Conservation (phyloP, 2,888 invertebrate species). For the Ophion costatus region DNA sequence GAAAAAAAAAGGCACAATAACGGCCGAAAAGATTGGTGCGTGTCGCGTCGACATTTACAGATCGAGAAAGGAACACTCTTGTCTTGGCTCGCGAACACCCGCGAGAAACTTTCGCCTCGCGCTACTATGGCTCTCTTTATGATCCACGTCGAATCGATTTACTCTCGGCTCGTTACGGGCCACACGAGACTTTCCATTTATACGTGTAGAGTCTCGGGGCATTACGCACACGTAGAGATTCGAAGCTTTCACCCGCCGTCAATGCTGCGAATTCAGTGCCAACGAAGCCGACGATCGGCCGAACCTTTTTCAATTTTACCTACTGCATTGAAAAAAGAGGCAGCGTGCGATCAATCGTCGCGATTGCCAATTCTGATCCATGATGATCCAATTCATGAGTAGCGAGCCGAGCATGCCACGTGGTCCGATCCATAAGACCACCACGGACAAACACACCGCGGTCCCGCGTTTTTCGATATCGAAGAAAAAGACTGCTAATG, state of each 20-base stretch:
- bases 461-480: background rate
- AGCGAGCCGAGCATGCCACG: no score
- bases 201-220: conserved; percentile 32
- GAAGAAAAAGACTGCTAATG: background rate
- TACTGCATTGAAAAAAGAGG: background rate
- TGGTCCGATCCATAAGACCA: no score
- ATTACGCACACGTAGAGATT: conserved; percentile 23
- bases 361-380: no score
- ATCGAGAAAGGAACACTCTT: conserved; percentile 30
- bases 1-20: conserved; percentile 1
- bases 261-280: conserved; percentile 28
- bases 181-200: conserved; percentile 65
- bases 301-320: conserved; percentile 1
- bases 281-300: conserved; percentile 2
- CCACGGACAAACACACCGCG: no score
- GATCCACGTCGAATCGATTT: conserved; percentile 69
- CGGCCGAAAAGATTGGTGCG: background rate
- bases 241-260: conserved; percentile 53
- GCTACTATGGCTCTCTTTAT: conserved; percentile 64
- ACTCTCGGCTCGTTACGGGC: conserved; percentile 69
- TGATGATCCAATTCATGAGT: no score
- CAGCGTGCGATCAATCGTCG: background rate
- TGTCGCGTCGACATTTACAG: conserved; percentile 15
- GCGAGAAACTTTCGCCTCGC: conserved; percentile 54
- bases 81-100: conserved; percentile 34